Evolutionary conservation across 2,113 vertebrate genomes (phyloP).

Genomic region (Sapajus apella): DNA sequence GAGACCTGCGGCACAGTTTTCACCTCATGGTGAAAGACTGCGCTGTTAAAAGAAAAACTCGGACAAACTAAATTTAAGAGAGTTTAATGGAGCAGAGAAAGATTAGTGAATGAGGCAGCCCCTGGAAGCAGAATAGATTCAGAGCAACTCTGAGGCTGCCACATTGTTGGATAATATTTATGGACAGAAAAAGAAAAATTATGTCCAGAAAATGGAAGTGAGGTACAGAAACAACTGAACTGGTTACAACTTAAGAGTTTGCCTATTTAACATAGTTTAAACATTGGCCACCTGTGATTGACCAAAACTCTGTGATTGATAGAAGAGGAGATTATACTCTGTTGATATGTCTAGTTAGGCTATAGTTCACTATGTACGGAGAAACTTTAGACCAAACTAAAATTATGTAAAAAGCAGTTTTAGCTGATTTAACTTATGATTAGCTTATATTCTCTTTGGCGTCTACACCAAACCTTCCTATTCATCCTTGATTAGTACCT

Average conservation of each 20-base stretch:
- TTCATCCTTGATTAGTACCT: not conserved
- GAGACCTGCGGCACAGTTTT: not conserved
- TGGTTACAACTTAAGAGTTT: not conserved
- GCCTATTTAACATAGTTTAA: not conserved
- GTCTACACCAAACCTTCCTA: not conserved
- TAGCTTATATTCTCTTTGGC: not conserved
- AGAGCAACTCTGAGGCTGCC: not conserved
- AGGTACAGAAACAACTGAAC: not conserved
- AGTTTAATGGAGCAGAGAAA: not conserved
- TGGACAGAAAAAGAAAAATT: not conserved
- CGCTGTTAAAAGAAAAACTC: not conserved
- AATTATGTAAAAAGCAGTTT: too few species aligned
- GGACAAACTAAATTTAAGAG: not conserved
- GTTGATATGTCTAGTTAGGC: not conserved
- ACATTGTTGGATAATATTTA: not conserved
- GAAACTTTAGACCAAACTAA: not conserved
- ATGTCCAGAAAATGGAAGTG: not conserved
- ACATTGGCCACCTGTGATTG: not conserved
- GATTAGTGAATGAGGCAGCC: not conserved
- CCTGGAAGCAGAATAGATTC: not conserved
- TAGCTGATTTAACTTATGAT: not conserved
- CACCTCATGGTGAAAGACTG: not conserved
- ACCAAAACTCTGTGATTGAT: not conserved
- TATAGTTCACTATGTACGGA: not conserved
- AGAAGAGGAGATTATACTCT: too few species aligned